Evolutionary conservation across 2,113 vertebrate species (phyloP), one percentile per base, ranked within the genome.

Genomic region (Capreolus pygargus): DNA sequence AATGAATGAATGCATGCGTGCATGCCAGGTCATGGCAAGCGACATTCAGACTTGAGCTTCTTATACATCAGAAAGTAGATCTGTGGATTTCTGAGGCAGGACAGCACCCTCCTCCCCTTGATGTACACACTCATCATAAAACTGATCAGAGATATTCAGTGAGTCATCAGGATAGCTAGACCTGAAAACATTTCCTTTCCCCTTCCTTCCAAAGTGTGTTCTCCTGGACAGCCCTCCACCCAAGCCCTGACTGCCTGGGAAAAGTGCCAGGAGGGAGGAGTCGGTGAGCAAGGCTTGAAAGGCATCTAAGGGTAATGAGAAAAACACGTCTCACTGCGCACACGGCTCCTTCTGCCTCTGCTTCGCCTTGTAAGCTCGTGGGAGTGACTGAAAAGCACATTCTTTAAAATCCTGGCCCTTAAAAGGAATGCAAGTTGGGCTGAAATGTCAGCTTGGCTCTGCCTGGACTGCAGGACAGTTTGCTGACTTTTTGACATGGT

Each of bases 301-400:
- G 93, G 96, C 97, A 97, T 95, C 70, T 95, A 93, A 97, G 97
- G 94, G 97, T 98, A 98, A 98, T 94, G 97, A 98, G 98, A 98
- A 98, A 97, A 98, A 96, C 95, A 85, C 93, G 54, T 98, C 85
- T 96, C 33, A 50, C 47, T 92, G 98, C 43, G 19, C 91, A 83
- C 92, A 90, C 61, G 79, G 67, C 96, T 98, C 96, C 58, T 83
- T 96, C 91, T 90, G 43, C 96, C 81, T 95, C 15, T 0, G 54
- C 94, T 86, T 76, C 52, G 95, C 95, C 82, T 94, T 93, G 91
- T 96, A 85, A 96, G 64, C 95, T 97, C 50, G 50, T 81, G 96
- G 97, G 97, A 98, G 96, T 96, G 95, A 98, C 98, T 96, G 93
- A 97, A 98, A 98, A 98, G 96, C 57, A 45, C 90, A 97, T 97